These are phyloP conservation scores for Pionites leucogaster DNA, from an alignment of 2,113 vertebrate genomes.

Conservation along the genomic window DNA sequence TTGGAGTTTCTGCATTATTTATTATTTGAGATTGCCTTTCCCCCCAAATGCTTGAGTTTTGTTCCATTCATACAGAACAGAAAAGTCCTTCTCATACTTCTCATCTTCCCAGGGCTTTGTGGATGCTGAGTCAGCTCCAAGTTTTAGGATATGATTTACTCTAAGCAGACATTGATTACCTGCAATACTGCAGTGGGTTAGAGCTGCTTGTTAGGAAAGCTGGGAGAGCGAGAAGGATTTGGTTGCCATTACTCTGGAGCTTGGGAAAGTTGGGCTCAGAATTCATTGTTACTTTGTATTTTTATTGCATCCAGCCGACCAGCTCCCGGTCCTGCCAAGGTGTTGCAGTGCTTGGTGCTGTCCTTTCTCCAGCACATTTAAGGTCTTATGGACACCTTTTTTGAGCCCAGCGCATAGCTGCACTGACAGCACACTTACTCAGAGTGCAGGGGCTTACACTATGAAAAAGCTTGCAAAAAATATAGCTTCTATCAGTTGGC, in stretches of 20 bases:
- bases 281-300: background rate
- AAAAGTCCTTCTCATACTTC: background rate
- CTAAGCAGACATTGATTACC: background rate
- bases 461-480: background rate
- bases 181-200: background rate
- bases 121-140: background rate
- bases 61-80: background rate
- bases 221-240: background rate
- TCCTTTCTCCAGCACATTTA: background rate
- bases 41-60: background rate
- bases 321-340: background rate
- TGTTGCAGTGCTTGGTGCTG: background rate
- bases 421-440: background rate
- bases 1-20: slow-evolving; percentile 61
- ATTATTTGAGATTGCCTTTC: slow-evolving; percentile 58
- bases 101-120: background rate
- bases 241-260: background rate
- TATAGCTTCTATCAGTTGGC: background rate
- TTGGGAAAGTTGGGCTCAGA: background rate
- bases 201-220: background rate
- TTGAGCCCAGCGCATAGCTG: background rate
- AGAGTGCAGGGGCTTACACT: background rate
- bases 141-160: background rate
- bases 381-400: background rate
- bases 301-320: background rate